A percentile compares a stretch with the other conserved stretches of the same genome.
These are phyloP conservation scores for Thumatha senex DNA, from an alignment of 2,888 invertebrate species.

Conservation along the genomic window DNA sequence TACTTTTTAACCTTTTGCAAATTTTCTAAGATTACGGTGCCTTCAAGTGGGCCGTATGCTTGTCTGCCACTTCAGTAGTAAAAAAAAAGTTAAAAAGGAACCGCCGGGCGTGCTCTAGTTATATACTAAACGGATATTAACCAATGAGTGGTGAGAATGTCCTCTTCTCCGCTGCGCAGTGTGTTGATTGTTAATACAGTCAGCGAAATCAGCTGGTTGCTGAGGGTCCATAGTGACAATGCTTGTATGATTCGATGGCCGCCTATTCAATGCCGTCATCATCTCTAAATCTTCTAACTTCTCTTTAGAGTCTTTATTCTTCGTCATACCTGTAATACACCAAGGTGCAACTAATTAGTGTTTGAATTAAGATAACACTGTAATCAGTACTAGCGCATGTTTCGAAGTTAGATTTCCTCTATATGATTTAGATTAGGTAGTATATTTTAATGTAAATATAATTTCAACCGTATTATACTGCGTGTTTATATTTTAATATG, in stretches of 20 bases:
- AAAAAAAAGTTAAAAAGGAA: no score
- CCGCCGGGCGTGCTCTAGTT: no score
- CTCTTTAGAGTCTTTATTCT: conserved; percentile 84
- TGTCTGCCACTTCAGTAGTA: no score
- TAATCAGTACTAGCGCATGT: neutral
- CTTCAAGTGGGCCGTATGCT: no score
- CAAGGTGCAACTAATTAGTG: neutral
- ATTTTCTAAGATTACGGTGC: no score
- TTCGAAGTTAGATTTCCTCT: neutral
- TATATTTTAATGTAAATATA: neutral
- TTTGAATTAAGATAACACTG: neutral
- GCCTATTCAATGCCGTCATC: conserved; percentile 73
- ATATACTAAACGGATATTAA: conserved; percentile 23
- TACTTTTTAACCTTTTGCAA: no score
- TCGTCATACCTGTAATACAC: conserved; percentile 80
- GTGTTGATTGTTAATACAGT: conserved; percentile 85
- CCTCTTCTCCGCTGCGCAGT: conserved; percentile 74
- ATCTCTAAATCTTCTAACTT: conserved; percentile 82
- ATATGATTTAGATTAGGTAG: neutral
- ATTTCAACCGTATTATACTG: neutral
- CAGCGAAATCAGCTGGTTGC: conserved; percentile 80
- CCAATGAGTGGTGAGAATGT: conserved; percentile 67
- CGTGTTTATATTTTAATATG: conserved; percentile 14
- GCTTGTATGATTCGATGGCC: conserved; percentile 69
- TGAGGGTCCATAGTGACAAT: conserved; percentile 72